phyloP scores from a whole-genome alignment of 2,797 vertebrate species.

The Girardinus metallicus region DNA sequence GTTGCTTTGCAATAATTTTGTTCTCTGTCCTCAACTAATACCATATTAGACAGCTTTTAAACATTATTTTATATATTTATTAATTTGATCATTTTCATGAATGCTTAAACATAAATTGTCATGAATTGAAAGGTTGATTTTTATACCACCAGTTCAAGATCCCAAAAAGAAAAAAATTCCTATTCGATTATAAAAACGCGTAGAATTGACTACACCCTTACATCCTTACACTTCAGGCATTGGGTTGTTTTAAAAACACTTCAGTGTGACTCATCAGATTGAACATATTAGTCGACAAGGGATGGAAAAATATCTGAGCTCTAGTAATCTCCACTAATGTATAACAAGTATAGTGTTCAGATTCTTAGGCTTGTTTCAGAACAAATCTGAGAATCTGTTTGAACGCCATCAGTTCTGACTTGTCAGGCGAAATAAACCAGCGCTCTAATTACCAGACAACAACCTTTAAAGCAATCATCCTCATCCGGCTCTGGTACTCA shows the following conservation, averaged over 20 bases:
- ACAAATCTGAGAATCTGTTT: conserved; percentile 14
- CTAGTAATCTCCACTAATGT: neutral
- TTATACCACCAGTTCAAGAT: neutral
- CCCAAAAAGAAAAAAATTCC: neutral
- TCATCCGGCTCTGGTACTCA: conserved; percentile 68
- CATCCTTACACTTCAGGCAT: neutral
- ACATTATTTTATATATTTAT: neutral
- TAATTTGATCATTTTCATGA: neutral
- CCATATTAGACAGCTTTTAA: neutral
- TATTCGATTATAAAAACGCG: neutral
- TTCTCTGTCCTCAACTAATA: neutral
- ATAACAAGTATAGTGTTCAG: neutral
- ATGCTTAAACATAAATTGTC: neutral
- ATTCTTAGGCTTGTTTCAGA: conserved; percentile 1
- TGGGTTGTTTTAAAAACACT: conserved; percentile 10
- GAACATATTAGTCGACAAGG: neutral
- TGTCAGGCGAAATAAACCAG: conserved; percentile 54
- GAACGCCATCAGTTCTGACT: conserved; percentile 19
- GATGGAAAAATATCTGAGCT: neutral
- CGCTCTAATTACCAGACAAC: conserved; percentile 55
- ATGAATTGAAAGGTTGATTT: neutral
- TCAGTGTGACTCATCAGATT: neutral
- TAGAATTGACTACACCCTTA: neutral
- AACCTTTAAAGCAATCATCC: conserved; percentile 63
- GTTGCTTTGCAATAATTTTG: neutral